Conservation (phyloP, 2,113 vertebrate genomes). For the Ochotona curzoniae region DNA sequence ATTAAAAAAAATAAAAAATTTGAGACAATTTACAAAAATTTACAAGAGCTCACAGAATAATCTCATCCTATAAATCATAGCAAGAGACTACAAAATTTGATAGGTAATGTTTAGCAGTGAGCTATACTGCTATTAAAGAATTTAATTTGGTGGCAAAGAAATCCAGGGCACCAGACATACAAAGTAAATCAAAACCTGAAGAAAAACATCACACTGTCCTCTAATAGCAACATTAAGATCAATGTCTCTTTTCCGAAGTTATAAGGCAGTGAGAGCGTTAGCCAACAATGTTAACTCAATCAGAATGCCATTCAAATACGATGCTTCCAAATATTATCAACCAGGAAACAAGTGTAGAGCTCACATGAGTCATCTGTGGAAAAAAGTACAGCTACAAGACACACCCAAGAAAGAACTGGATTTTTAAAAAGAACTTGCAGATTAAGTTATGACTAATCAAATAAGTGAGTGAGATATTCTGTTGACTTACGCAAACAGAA, state of each 20-base stretch:
- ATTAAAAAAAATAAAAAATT: too few relatives aligned
- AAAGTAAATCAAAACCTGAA: background rate
- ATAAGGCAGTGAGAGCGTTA: background rate
- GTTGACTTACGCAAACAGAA: background rate
- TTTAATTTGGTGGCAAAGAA: background rate
- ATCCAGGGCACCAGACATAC: background rate
- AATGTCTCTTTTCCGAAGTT: background rate
- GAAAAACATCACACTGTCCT: background rate
- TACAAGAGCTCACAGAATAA: background rate
- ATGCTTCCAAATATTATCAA: slow-evolving; percentile 9
- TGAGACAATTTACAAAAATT: background rate
- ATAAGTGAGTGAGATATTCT: background rate
- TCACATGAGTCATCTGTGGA: background rate
- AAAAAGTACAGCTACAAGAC: background rate
- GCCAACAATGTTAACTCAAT: background rate
- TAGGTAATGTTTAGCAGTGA: background rate
- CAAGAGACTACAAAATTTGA: background rate
- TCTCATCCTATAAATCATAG: background rate
- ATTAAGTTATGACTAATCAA: background rate
- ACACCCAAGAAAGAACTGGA: background rate
- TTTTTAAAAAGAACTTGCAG: background rate
- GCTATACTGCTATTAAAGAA: background rate
- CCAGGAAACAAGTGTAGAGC: background rate
- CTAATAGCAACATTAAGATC: background rate
- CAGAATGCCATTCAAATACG: background rate